Conservation (phyloP, 2,888 invertebrate genomes). For the Dasysyrphus tricinctus region DNA sequence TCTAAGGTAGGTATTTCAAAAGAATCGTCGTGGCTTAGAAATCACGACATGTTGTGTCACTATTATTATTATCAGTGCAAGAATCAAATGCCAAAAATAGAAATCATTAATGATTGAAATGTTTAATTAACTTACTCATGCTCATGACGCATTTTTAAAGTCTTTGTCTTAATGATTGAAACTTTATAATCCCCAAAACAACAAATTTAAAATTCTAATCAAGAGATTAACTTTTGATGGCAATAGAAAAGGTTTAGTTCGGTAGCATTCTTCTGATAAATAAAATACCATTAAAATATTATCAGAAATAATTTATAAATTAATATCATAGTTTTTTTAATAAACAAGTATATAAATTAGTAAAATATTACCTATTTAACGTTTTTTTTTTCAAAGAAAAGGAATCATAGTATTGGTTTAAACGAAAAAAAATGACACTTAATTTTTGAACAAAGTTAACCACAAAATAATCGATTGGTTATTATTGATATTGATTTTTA, state of each 20-base stretch:
- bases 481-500: too few relatives aligned
- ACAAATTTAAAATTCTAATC: conserved; percentile 28
- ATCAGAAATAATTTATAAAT: too few relatives aligned
- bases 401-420: too few relatives aligned
- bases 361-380: too few relatives aligned
- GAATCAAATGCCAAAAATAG: conserved; percentile 16
- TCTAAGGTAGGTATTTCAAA: neutral
- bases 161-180: conserved; percentile 11
- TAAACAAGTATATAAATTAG: too few relatives aligned
- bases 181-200: neutral
- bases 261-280: neutral
- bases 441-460: too few relatives aligned
- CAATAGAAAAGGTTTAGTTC: conserved; percentile 12
- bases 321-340: too few relatives aligned
- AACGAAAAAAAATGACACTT: too few relatives aligned
- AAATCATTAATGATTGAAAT: conserved; percentile 1
- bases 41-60: conserved; percentile 12
- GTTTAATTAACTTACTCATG: neutral
- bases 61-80: neutral
- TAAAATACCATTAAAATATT: neutral
- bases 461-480: too few relatives aligned
- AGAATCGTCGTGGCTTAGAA: conserved; percentile 10
- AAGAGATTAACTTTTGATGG: neutral
- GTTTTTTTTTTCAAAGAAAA: too few relatives aligned
- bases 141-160: neutral